Evolutionary conservation across 1,140 invertebrate genomes (phyloP).

Genomic region (Doryteuthis pealeii): DNA sequence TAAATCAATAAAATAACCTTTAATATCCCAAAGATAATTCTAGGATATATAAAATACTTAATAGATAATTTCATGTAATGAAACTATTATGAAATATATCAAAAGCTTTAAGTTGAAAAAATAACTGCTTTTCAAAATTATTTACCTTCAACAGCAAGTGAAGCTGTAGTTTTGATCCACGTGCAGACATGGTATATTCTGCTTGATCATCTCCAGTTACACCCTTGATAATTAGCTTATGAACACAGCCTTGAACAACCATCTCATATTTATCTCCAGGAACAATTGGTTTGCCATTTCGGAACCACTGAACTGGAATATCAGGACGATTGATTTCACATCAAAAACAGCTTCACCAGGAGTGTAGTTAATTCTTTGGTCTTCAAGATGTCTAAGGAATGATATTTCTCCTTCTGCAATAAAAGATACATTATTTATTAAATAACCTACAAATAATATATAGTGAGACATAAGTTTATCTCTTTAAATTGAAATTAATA

Average conservation of each 20-base stretch:
- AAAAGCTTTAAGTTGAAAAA: no score
- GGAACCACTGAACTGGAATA: slow-evolving; percentile 61
- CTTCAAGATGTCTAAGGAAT: slow-evolving; percentile 48
- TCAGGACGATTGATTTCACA: slow-evolving; percentile 52
- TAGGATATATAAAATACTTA: no score
- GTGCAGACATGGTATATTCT: slow-evolving; percentile 45
- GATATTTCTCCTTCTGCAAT: slow-evolving; percentile 50
- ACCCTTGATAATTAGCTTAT: slow-evolving; percentile 78
- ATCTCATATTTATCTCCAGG: slow-evolving; percentile 88
- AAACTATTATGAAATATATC: no score
- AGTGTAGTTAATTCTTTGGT: slow-evolving; percentile 49
- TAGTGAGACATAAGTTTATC: no score
- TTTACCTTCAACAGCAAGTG: slow-evolving; percentile 46
- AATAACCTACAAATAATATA: background rate
- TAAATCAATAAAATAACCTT: no score
- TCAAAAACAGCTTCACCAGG: slow-evolving; percentile 54
- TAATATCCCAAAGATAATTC: no score
- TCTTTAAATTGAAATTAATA: no score
- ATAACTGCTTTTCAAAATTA: no score
- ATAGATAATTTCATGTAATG: no score
- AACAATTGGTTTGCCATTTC: slow-evolving; percentile 87
- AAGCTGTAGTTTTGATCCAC: slow-evolving; percentile 40
- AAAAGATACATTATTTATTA: slow-evolving; percentile 6
- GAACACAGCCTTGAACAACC: slow-evolving; percentile 75
- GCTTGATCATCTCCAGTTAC: slow-evolving; percentile 59